Base-by-base conservation (phyloP, 2,888 invertebrate genomes). In the Dexiosoma caninum region DNA sequence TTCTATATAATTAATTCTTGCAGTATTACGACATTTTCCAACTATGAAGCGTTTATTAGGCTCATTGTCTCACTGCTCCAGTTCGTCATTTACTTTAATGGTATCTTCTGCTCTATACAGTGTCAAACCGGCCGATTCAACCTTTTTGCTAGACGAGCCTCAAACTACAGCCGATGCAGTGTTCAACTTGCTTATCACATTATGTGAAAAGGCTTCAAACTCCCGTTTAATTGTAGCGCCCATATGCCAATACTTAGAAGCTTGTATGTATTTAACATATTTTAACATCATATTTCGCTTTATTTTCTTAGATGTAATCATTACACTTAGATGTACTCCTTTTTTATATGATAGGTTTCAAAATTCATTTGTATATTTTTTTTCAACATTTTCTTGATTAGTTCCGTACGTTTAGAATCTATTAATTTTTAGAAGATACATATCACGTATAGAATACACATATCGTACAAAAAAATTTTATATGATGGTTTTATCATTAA, bases 31-130 rank as follows among this genome's bases (percentile, higher is more conserved):
- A 86, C 94, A 96, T 85, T 93, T 94, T 76, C 93, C 94, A 0
- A 95, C 96, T 16, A 96, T 97, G 94, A 94, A 95, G 88, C 93
- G 95, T 83, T 92, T 97, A 85, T 93, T 97, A 87, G 94, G 94
- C 82, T 94, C 96, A 0, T 91, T 97, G 49, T 95, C 96, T 10
- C 93, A 94, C 84, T 96, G 96, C 88, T 93, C 93, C 79, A 93
- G 94, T 71, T 93, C 93, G 32, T 93, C 94, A 0, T 91, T 95
- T 85, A 93, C 94, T 5, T 92, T 94, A 92, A 91, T 94, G 80
- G 91, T 93, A 14, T 92, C 92, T 0, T 92, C 92, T 57, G 89
- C 90, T 23, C 86, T 92, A 55, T 89, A 87, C 78, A 86, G 86
- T 3, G 84, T 88, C 6, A 88, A 88, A 79, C 85, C 91, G 8